Evolutionary conservation across 2,888 invertebrate species (phyloP), one percentile per base, ranked within the genome.

Genomic region (Myopa testacea): DNA sequence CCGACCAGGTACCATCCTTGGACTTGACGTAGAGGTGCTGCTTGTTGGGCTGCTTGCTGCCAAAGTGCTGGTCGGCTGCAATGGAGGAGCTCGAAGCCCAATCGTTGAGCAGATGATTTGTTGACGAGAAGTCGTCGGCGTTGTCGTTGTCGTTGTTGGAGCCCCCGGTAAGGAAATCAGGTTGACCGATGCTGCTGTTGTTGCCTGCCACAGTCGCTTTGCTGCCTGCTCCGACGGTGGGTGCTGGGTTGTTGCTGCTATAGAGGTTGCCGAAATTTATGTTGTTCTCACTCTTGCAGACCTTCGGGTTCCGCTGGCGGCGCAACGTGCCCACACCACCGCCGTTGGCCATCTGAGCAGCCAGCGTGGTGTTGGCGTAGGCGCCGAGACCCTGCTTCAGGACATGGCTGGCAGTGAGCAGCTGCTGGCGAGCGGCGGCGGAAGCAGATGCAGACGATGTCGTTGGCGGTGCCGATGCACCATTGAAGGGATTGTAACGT

Each of bases 221-320:
- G 74, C 67, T 79, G 45, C 63, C 75, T 26, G 81, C 81, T 7
- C 71, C 71, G n/a, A n/a, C n/a, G 16, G 72, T 75, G 0, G 80
- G 63, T 8, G 78, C 78, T 69, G 79, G 73, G 76, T 78, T 74
- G 77, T 78, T 82, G 68, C 78, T 80, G 72, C 78, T 79, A 78
- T 40, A 76, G 63, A 45, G 70, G 63, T 76, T 78, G 70, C 80
- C 83, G 78, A 86, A 84, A 80, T 86, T 86, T 50, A 89, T 89
- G 77, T 89, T 89, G 80, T 88, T 89, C 82, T 89, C 90, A 84
- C 90, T 88, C 84, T 88, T 89, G 84, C 86, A 88, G 76, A 88
- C 83, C 83, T 89, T 89, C 45, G 88, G 89, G 72, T 88, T 84
- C 10, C 90, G 88, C 81, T 89, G 89, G 38, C 89, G 87, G 38